phyloP scores from a whole-genome alignment of 2,888 invertebrate species.

The Panzeria rudis region DNA sequence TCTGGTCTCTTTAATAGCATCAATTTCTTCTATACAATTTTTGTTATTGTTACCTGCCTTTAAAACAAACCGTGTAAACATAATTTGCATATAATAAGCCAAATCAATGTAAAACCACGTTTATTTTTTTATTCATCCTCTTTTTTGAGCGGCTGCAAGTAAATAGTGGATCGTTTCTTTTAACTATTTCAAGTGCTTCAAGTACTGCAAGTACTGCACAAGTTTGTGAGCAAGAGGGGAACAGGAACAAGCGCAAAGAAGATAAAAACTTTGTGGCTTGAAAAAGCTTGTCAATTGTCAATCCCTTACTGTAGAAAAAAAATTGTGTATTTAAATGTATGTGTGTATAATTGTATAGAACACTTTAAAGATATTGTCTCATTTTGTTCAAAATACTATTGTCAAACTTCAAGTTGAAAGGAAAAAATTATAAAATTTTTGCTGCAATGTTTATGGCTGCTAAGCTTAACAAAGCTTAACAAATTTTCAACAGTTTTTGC shows the following conservation, averaged over 20 bases:
- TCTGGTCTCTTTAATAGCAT: conserved; percentile 34
- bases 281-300: conserved; percentile 80
- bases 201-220: not conserved
- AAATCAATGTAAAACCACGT: conserved; percentile 82
- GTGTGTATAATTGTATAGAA: conserved; percentile 31
- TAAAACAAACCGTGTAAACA: conserved; percentile 75
- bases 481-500: conserved; percentile 61
- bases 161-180: conserved; percentile 40
- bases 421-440: not conserved
- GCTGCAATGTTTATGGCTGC: conserved; percentile 39
- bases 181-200: conserved; percentile 46
- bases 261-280: conserved; percentile 49
- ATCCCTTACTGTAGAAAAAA: conserved; percentile 66
- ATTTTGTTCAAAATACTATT: conserved; percentile 74
- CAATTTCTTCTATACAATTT: conserved; percentile 22
- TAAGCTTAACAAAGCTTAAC: conserved; percentile 62
- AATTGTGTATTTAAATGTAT: not conserved
- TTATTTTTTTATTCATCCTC: conserved; percentile 68
- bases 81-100: conserved; percentile 84
- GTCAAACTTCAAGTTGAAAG: conserved; percentile 38
- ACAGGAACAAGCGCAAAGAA: not conserved
- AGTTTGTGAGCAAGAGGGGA: not conserved
- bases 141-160: conserved; percentile 26
- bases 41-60: conserved; percentile 4
- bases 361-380: conserved; percentile 79